Evolutionary conservation across 2,888 invertebrate genomes (phyloP).

Genomic region (Mamestra brassicae): DNA sequence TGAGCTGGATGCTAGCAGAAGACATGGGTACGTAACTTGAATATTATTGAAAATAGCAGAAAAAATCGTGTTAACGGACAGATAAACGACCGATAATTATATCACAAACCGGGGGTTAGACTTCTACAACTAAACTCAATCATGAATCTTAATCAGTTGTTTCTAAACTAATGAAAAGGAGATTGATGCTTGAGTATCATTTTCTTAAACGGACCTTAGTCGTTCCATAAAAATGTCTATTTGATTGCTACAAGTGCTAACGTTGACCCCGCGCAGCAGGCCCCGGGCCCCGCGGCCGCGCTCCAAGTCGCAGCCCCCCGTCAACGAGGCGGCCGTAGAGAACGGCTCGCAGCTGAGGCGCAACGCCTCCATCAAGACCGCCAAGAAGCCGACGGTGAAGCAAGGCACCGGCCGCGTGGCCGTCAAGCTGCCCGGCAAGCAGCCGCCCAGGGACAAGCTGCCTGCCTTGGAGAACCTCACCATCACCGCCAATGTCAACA

Average conservation of each 20-base stretch:
- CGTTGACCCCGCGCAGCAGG: conserved; percentile 60
- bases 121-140: too few species aligned
- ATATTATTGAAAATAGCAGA: too few species aligned
- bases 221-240: too few species aligned
- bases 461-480: conserved; percentile 84
- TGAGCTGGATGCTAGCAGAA: conserved; percentile 82
- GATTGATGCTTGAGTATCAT: too few species aligned
- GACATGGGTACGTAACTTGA: conserved; percentile 63
- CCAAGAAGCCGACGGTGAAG: conserved; percentile 68
- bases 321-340: conserved; percentile 78
- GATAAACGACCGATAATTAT: too few species aligned
- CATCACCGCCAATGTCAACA: conserved; percentile 79
- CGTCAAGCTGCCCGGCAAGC: conserved; percentile 53
- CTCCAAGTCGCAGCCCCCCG: conserved; percentile 85
- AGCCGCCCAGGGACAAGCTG: conserved; percentile 72
- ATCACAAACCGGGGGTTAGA: too few species aligned
- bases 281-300: conserved; percentile 78
- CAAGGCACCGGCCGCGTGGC: conserved; percentile 60
- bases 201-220: too few species aligned
- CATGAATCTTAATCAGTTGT: too few species aligned
- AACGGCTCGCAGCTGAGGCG: conserved; percentile 77
- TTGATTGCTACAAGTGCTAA: too few species aligned
- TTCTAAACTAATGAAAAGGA: too few species aligned
- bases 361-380: conserved; percentile 79
- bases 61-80: too few species aligned